Evolutionary conservation across 2,797 vertebrate species (phyloP), one percentile per base, ranked within the genome.

Genomic region (Psittacula echo): DNA sequence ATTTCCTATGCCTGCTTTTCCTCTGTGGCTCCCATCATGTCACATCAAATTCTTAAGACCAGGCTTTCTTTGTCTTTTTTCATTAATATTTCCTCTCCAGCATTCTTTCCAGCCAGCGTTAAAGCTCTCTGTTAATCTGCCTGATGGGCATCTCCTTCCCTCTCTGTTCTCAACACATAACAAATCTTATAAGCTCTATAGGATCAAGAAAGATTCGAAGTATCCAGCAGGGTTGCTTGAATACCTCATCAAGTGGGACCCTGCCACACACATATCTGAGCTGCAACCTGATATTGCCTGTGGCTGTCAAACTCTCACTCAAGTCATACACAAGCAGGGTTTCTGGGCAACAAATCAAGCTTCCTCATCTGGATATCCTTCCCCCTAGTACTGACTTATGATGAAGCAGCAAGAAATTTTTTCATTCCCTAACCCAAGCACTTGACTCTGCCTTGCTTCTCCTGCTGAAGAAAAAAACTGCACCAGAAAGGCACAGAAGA

Each of bases 281-380:
- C n/a, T 77, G 50, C 53, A 92, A 77, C 29, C 23, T 65, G 53
- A 68, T 94, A 65, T 41, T 71, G 61, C 85, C 61, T 58, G 44
- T 65, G 71, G 7, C 64, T 94, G 86, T 95, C 86, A 93, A 90
- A 56, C 67, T 79, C 51, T 87, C 56, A 60, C 51, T 89, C 58
- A 29, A 87, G 41, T 65, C 68, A 83, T 42, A 39, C 32, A 77
- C 78, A 89, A 65, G 47, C 27, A 83, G 68, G 74, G 19, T 61
- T 94, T 95, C 90, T 94, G 81, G 90, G 86, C 84, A 85, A 15
- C 34, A 83, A 64, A 91, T 47, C 83, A 94, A 94, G 30, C 70
- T 93, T 92, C 54, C 58, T 79, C 82, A 91, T 93, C 85, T 94
- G 91, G 62, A 91, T 88, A 79, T 64, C 23, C 62, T 90, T 91